Evolutionary conservation across 2,888 invertebrate species (phyloP).

Genomic region (Torymus auratus): DNA sequence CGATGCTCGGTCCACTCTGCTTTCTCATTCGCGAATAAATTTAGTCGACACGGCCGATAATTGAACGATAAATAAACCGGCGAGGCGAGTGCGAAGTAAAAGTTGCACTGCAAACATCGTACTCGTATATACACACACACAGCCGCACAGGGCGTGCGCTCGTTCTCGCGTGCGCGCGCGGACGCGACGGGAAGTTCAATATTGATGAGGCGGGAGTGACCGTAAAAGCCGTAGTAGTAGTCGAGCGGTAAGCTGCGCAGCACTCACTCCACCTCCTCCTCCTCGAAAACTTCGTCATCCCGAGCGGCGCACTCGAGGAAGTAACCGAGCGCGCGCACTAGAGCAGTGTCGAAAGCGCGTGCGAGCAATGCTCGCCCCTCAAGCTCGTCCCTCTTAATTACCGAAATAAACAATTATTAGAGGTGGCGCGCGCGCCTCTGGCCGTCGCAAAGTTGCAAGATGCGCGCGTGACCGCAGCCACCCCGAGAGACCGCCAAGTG

Average conservation of each 20-base stretch:
- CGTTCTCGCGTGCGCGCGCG: too few species aligned
- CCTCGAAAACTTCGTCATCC: constrained; percentile 18
- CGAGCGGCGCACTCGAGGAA: neutral
- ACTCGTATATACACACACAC: neutral
- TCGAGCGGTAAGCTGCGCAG: constrained; percentile 23
- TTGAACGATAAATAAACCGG: constrained; percentile 2
- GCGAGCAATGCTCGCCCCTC: neutral
- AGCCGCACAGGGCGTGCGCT: too few species aligned
- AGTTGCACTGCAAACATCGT: constrained; percentile 15
- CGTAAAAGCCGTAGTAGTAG: constrained; percentile 14
- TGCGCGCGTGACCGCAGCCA: neutral
- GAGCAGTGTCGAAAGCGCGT: neutral
- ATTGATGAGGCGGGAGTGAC: constrained; percentile 28
- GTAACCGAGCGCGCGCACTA: neutral
- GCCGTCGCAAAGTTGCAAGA: neutral
- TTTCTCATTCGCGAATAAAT: constrained; percentile 1
- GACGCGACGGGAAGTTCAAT: constrained; percentile 19
- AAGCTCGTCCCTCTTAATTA: constrained; percentile 39
- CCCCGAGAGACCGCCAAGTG: constrained; percentile 7
- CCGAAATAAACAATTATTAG: constrained; percentile 49
- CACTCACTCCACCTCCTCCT: constrained; percentile 2
- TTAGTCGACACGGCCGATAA: neutral
- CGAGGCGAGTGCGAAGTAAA: neutral
- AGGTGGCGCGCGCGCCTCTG: neutral
- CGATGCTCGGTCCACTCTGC: neutral